These are phyloP conservation scores for Pentamera pediparva DNA, from an alignment of 53 echinoderm and acorn worm species.

Conservation along the genomic window DNA sequence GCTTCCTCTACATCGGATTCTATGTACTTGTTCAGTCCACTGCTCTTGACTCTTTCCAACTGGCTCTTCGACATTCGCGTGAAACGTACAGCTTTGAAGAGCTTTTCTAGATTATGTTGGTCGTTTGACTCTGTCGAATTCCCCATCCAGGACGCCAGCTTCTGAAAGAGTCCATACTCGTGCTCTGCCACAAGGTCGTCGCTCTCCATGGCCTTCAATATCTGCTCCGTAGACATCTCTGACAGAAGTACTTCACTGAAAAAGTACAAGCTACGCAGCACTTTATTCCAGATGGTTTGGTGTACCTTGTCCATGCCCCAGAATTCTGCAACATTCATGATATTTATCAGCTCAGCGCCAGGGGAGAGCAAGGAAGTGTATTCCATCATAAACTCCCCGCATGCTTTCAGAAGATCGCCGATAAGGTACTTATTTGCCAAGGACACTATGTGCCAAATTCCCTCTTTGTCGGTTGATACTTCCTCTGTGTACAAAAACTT, in stretches of 20 bases:
- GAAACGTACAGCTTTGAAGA: neutral
- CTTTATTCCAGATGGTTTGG: neutral
- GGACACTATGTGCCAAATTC: slow-evolving; percentile 6
- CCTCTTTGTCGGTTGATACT: neutral
- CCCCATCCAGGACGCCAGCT: neutral
- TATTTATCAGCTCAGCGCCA: neutral
- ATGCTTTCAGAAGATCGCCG: neutral
- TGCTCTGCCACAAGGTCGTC: slow-evolving; percentile 1
- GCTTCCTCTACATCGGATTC: neutral
- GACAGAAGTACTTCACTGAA: neutral
- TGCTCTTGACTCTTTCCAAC: neutral
- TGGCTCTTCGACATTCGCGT: slow-evolving; percentile 5
- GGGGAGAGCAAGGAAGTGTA: neutral
- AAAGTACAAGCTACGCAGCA: neutral
- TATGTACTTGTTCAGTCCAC: neutral
- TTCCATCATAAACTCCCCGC: neutral
- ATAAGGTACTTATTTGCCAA: slow-evolving; percentile 1
- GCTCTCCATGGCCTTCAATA: neutral
- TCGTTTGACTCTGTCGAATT: neutral
- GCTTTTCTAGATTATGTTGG: neutral
- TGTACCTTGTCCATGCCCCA: neutral
- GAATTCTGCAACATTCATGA: no score
- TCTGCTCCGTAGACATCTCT: neutral
- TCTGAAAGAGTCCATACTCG: neutral
- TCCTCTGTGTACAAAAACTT: slow-evolving; percentile 11